Percentiles rank a stretch among this genome's conserved stretches.
Conservation (phyloP, 2,888 invertebrate species). For the Chymomyza amoena region DNA sequence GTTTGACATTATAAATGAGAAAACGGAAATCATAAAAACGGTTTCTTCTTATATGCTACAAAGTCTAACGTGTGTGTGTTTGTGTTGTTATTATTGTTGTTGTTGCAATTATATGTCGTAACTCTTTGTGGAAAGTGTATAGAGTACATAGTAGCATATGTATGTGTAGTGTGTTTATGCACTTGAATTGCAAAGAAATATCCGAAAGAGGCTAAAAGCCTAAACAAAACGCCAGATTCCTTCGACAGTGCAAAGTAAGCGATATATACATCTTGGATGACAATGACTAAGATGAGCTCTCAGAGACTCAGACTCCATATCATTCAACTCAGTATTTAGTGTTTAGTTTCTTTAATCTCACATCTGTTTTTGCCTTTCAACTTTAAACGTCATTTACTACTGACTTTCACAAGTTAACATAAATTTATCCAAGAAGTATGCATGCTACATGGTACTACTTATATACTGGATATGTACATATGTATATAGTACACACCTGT, state of each 20-base stretch:
- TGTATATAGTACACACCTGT: too few relatives aligned
- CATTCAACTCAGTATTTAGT: too few relatives aligned
- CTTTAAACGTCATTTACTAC: neutral
- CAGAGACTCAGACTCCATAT: neutral
- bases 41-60: slow-evolving; percentile 46
- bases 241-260: neutral
- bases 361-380: neutral
- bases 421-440: neutral
- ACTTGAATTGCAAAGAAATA: neutral
- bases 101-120: neutral
- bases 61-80: neutral
- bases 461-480: neutral
- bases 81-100: neutral
- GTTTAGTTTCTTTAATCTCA: neutral
- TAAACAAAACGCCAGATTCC: neutral
- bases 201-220: neutral
- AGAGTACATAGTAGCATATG: neutral
- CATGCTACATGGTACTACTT: neutral
- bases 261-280: neutral
- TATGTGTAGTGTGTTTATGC: neutral
- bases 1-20: slow-evolving; percentile 21
- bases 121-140: neutral
- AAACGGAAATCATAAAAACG: slow-evolving; percentile 63
- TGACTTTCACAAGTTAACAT: neutral
- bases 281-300: neutral